phyloP scores from a whole-genome alignment of 2,113 vertebrate species.

The Chiloscyllium plagiosum region DNA sequence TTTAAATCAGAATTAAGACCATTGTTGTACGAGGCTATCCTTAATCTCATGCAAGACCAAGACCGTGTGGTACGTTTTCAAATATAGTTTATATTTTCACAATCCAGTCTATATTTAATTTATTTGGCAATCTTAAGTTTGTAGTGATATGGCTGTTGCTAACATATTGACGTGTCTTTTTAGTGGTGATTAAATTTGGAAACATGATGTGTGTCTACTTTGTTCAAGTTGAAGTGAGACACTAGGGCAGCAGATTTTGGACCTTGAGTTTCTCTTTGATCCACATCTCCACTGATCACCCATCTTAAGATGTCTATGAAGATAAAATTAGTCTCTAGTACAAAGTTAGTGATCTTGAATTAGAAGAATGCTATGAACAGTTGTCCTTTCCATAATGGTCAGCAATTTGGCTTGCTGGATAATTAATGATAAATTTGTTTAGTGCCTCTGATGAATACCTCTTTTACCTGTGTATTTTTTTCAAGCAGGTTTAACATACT shows the following conservation, averaged over 20 bases:
- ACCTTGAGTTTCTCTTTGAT: not conserved
- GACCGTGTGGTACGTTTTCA: conserved; percentile 83
- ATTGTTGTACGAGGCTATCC: conserved; percentile 83
- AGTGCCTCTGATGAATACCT: not conserved
- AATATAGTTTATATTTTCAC: conserved; percentile 19
- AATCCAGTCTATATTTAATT: not conserved
- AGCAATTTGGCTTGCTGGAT: not conserved
- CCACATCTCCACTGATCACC: not conserved
- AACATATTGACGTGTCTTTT: not conserved
- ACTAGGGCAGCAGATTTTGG: not conserved
- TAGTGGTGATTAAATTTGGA: not conserved
- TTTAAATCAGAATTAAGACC: conserved; percentile 91
- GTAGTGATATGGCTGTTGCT: too few relatives aligned
- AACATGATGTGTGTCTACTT: not conserved
- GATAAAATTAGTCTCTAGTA: not conserved
- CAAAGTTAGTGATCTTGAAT: not conserved
- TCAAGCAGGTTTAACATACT: not conserved
- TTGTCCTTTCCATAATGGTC: not conserved
- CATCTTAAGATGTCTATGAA: not conserved
- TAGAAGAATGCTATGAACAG: not conserved
- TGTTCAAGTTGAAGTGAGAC: not conserved
- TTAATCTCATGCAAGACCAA: conserved; percentile 86
- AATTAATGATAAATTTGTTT: not conserved
- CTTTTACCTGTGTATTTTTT: not conserved
- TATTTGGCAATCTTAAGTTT: not conserved